Conservation (phyloP, 2,797 vertebrate genomes). For the Schizopygopsis pylzovi region DNA sequence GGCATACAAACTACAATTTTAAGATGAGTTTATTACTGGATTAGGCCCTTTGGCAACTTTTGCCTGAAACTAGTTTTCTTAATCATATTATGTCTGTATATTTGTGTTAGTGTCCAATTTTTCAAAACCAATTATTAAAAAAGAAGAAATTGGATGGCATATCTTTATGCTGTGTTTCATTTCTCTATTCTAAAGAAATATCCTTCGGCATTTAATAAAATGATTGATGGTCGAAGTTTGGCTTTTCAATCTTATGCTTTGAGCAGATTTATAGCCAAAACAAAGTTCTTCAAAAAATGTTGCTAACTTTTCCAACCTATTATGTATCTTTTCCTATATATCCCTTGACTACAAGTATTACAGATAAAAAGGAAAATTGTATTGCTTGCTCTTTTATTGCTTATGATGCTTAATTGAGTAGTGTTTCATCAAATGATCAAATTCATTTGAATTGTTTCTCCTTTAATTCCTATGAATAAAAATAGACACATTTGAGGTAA, state of each 20-base stretch:
- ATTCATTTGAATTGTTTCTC: background rate
- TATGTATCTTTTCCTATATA: background rate
- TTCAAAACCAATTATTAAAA: conserved; percentile 37
- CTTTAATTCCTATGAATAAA: background rate
- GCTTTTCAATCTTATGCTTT: background rate
- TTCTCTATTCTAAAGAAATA: too few relatives aligned
- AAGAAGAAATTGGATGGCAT: background rate
- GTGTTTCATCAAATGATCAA: background rate
- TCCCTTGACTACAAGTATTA: background rate
- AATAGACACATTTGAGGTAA: background rate
- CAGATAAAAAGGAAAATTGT: background rate
- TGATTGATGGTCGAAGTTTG: background rate
- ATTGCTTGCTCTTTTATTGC: conserved; percentile 5
- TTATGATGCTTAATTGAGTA: background rate
- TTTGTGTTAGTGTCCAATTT: conserved; percentile 13
- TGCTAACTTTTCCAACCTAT: background rate
- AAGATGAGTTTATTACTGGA: conserved; percentile 33
- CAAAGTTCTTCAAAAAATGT: background rate
- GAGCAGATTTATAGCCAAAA: background rate
- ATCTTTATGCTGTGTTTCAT: too few relatives aligned
- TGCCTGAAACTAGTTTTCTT: conserved; percentile 18
- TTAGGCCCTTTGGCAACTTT: conserved; percentile 13
- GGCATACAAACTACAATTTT: conserved; percentile 29
- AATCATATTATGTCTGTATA: conserved; percentile 18
- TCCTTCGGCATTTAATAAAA: conserved; percentile 20